Evolutionary conservation across 2,113 vertebrate species (phyloP).

Genomic region (Ia io): DNA sequence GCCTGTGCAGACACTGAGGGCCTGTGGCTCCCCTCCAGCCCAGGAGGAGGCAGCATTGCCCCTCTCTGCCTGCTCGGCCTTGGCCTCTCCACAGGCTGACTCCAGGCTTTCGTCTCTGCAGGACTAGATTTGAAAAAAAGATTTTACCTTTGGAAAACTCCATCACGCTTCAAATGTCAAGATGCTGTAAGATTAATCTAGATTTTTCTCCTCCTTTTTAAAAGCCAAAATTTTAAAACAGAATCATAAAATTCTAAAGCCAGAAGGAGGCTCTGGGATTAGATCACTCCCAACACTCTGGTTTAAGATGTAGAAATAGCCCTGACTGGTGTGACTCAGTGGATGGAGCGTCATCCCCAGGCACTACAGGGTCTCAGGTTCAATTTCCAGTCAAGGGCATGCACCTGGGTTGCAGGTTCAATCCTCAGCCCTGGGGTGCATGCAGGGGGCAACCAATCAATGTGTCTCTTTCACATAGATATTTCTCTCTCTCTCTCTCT

Average conservation of each 20-base stretch:
- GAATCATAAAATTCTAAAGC: background rate
- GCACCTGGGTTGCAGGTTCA: no score
- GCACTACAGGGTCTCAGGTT: no score
- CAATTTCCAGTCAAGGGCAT: no score
- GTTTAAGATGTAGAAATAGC: background rate
- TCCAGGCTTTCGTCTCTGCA: background rate
- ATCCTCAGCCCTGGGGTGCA: no score
- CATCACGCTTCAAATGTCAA: slow-evolving; percentile 12
- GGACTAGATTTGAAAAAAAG: background rate
- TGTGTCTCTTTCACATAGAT: no score
- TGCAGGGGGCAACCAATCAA: no score
- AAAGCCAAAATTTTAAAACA: background rate
- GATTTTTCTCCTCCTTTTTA: background rate
- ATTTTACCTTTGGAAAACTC: background rate
- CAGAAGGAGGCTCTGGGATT: background rate
- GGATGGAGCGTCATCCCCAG: no score
- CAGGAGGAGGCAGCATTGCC: slow-evolving; percentile 52
- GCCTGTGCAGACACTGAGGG: background rate
- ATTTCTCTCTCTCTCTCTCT: no score
- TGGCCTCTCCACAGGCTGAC: background rate
- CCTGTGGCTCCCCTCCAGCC: background rate
- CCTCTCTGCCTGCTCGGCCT: background rate
- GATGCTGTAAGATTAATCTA: background rate
- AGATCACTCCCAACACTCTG: background rate
- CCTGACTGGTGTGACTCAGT: no score